Evolutionary conservation across 2,888 invertebrate genomes (phyloP).

Genomic region (Caenorhabditis sulstoni): DNA sequence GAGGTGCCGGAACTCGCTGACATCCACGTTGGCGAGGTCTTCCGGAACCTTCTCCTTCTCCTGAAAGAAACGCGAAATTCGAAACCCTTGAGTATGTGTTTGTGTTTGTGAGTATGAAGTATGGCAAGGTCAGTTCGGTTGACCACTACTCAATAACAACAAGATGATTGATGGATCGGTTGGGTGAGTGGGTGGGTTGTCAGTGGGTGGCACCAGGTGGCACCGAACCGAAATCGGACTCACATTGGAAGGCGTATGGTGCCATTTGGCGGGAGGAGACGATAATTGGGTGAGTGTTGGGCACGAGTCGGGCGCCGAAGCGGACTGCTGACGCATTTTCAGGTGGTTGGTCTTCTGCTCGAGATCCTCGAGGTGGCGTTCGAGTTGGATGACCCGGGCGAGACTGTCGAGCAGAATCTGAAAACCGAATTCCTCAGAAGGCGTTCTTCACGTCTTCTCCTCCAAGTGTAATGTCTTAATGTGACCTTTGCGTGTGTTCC

Average conservation of each 20-base stretch:
- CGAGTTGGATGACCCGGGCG: slow-evolving; percentile 48
- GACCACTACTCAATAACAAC: slow-evolving; percentile 38
- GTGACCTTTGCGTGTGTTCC: not conserved
- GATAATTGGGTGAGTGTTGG: not conserved
- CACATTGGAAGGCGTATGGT: slow-evolving; percentile 12
- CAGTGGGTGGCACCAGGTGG: slow-evolving; percentile 27
- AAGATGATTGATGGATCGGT: slow-evolving; percentile 37
- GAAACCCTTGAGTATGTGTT: too few relatives aligned
- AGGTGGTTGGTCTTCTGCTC: slow-evolving; percentile 41
- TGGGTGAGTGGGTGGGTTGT: not conserved
- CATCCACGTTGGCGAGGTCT: slow-evolving; percentile 49
- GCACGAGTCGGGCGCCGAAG: too few relatives aligned
- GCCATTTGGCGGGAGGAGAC: slow-evolving; percentile 17
- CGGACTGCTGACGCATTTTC: slow-evolving; percentile 27
- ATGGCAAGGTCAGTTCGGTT: slow-evolving; percentile 17
- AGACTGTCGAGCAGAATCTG: slow-evolving; percentile 46
- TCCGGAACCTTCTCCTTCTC: slow-evolving; percentile 60
- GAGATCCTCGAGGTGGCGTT: slow-evolving; percentile 35
- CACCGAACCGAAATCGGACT: not conserved
- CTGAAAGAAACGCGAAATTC: slow-evolving; percentile 46
- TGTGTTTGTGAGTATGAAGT: too few relatives aligned
- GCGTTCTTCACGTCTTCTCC: not conserved
- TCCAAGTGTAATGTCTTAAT: not conserved
- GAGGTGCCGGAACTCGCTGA: slow-evolving; percentile 52
- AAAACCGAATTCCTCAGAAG: not conserved